Conservation (phyloP, 1,140 invertebrate species). For the Berghia stephanieae region DNA sequence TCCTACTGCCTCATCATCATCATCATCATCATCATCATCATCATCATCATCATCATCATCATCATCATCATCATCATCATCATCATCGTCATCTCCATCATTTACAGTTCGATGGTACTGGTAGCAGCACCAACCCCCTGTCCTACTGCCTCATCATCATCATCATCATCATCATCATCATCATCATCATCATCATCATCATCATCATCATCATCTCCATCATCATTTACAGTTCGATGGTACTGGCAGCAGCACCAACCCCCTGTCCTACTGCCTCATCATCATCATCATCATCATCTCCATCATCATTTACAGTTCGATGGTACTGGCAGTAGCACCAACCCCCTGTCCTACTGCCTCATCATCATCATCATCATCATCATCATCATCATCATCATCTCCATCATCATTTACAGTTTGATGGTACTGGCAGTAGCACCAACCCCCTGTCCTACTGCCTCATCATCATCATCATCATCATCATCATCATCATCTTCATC, state of each 20-base stretch:
- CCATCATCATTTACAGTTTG: too few relatives aligned
- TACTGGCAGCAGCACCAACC: conserved; percentile 43
- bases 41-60: conserved; percentile 4
- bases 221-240: conserved; percentile 43
- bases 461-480: conserved; percentile 35
- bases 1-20: neutral
- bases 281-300: conserved; percentile 58
- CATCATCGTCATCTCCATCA: too few relatives aligned
- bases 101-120: too few relatives aligned
- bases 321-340: too few relatives aligned
- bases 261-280: conserved; percentile 53
- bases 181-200: neutral
- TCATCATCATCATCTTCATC: conserved; percentile 39
- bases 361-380: too few relatives aligned
- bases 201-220: neutral
- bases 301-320: neutral
- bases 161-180: neutral
- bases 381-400: neutral
- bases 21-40: conserved; percentile 7
- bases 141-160: conserved; percentile 5
- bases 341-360: neutral
- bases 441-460: neutral
- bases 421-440: too few relatives aligned
- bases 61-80: too few relatives aligned
- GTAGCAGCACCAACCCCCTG: too few relatives aligned